Base-by-base conservation (phyloP, 2,113 vertebrate genomes). In the Gallinago media region DNA sequence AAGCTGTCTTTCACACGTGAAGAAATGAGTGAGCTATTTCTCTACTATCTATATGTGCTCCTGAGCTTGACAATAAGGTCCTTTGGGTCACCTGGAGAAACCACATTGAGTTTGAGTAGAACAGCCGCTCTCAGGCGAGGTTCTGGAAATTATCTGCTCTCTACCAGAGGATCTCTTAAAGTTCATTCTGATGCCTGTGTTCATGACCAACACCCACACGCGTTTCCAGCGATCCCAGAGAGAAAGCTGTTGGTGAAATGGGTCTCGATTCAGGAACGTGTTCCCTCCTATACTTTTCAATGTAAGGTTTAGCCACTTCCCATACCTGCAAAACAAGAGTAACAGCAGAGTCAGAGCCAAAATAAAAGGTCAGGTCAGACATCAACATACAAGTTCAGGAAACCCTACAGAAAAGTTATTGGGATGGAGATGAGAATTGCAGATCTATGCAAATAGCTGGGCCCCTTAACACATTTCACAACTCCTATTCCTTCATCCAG, bases 271-370 rank as follows among this genome's bases (percentile, higher is more conserved):
- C 99, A 1, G 99, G 99, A 94, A 99, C 98, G 71, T 98, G 98
- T 88, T 99, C 99, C 34, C 97, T 98, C 96, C 98, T 98, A 92
- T 99, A 99, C 95, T 99, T 99, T 78, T 99, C 99, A 38, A 99
- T 99, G 94, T 99, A 99, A 8, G 99, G 99, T 32, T 96, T 76
- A 74, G 99, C 99, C 55, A 99, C 99, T n/a, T 98, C 88, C 99
- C 99, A 99, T 71, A 99, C 99, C 99, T 99, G 97, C 7, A 40
- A 56, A 76, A 79, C 6, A 21, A 87, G 82, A 62, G 75, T 71
- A 58, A 81, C 59, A 73, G 40, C 61, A 91, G 40, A 78, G 68
- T 86, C 25, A 63, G 65, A 90, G 56, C 2, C 23, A 92, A 91
- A 63, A 15, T 9, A 70, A 88, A 59, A 74, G 15, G 15, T 78